These are phyloP conservation scores for Cepaea nemoralis DNA, from an alignment of 1,140 invertebrate species.

Conservation along the genomic window DNA sequence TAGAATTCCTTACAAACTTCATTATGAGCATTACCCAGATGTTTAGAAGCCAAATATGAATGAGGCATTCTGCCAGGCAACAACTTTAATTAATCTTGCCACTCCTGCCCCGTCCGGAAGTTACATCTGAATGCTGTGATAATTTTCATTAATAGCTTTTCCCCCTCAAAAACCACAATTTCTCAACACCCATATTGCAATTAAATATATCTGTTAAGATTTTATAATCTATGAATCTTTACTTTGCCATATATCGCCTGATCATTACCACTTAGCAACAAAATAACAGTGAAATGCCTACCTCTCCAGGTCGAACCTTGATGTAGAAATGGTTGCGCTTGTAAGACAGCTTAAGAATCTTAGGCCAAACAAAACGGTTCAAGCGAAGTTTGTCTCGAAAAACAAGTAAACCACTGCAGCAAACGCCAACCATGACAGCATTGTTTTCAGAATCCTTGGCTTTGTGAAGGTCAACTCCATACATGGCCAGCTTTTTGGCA, in stretches of 20 bases:
- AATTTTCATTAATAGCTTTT: too few species aligned
- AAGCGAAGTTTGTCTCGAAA: constrained; percentile 95
- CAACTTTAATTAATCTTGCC: too few species aligned
- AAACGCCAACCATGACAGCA: constrained; percentile 96
- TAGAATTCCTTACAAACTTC: too few species aligned
- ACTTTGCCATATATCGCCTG: neutral
- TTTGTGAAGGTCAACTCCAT: constrained; percentile 95
- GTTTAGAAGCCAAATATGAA: too few species aligned
- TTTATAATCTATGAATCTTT: too few species aligned
- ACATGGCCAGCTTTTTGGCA: constrained; percentile 98
- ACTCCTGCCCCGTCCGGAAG: too few species aligned
- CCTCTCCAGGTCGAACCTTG: constrained; percentile 94
- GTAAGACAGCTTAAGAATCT: constrained; percentile 99
- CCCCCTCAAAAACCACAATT: too few species aligned
- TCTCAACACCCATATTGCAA: too few species aligned
- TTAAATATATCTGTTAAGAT: too few species aligned
- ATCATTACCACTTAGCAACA: neutral
- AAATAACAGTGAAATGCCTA: constrained; percentile 49
- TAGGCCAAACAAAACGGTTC: constrained; percentile 99
- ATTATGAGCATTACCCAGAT: too few species aligned
- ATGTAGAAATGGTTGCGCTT: constrained; percentile 99
- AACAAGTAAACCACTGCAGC: constrained; percentile 93
- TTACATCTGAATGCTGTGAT: too few species aligned
- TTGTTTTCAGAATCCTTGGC: constrained; percentile 96
- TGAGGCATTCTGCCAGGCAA: too few species aligned